Evolutionary conservation across 2,888 invertebrate species (phyloP).

Genomic region (Xestia sexstrigata): DNA sequence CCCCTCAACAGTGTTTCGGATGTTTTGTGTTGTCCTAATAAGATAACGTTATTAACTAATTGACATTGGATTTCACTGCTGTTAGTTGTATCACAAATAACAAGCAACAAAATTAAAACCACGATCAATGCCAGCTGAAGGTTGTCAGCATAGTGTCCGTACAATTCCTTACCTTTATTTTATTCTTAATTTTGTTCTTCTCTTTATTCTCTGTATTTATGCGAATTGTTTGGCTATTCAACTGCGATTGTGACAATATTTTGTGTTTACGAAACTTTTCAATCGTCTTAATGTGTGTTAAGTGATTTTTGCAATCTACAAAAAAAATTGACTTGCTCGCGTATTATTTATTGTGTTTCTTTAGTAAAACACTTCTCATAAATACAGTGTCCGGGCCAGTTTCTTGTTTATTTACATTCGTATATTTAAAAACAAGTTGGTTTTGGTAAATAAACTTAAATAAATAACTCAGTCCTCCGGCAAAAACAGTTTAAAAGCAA

Average conservation of each 20-base stretch:
- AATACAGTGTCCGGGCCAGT: not conserved
- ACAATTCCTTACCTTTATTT: not conserved
- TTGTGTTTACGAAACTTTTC: conserved; percentile 9
- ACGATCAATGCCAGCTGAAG: not conserved
- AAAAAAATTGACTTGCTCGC: not conserved
- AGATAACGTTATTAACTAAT: not conserved
- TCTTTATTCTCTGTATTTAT: conserved; percentile 2
- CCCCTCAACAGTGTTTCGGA: not conserved
- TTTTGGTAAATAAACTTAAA: not conserved
- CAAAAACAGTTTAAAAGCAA: not conserved
- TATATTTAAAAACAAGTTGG: not conserved
- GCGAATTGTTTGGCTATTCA: conserved; percentile 45
- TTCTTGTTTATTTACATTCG: not conserved
- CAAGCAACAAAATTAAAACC: not conserved
- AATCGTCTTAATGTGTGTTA: not conserved
- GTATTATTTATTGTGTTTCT: not conserved
- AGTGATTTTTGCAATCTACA: not conserved
- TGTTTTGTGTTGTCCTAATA: not conserved
- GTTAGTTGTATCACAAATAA: not conserved
- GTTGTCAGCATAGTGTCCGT: not conserved
- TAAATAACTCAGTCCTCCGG: not conserved
- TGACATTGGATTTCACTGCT: not conserved
- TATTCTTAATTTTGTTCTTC: not conserved
- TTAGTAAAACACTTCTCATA: not conserved
- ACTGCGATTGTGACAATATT: conserved; percentile 41